Base-by-base conservation (phyloP, 2,888 invertebrate genomes). In the Myathropa florea region DNA sequence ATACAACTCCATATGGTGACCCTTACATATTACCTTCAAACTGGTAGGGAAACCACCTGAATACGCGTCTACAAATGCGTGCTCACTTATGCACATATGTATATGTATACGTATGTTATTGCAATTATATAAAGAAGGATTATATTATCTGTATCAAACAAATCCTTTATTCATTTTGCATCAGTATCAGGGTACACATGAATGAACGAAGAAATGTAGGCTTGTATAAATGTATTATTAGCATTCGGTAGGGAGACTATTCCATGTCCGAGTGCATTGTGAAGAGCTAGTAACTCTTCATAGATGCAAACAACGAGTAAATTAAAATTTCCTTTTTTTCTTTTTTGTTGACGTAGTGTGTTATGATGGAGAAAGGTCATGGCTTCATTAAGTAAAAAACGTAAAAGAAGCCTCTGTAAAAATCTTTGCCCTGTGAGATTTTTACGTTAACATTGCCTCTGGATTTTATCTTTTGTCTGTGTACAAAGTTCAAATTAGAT, bases 361-460 rank as follows among this genome's bases (percentile, higher is more conserved):
- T 28, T 4, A 39, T 39, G 39, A n/a, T 14, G n/a, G 39, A 46
- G 63, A 75, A 81, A 81, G 73, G 67, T 81, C 81, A 81, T 63
- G 68, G 68, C 7, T 65, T 60, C 33, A 55, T 14, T 55, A 67
- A 24, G 60, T 12, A 61, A 60, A 55, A 71, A 46, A 24, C 2
- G 4, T n/a, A 36, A 33, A 72, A 59, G 36, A 71, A 46, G 39
- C 18, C 61, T 67, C 71, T 77, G 53, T 77, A 65, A 60, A 77
- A 78, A 67, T 72, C 57, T 72, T 68, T 73, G 55, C 73, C 46
- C 67, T 78, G 63, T 63, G 57, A 83, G 63, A 78, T 78, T 83
- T 73, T 72, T 57, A 78, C 46, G 55, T 78, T 73, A 73, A 68
- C 68, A 83, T 68, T 61, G 72, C 61, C 67, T 6, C 36, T 33